A percentile compares a stretch with the other conserved stretches of the same genome.
Conservation (phyloP, 64 coral and sea anemone genomes). For the Porites lutea region DNA sequence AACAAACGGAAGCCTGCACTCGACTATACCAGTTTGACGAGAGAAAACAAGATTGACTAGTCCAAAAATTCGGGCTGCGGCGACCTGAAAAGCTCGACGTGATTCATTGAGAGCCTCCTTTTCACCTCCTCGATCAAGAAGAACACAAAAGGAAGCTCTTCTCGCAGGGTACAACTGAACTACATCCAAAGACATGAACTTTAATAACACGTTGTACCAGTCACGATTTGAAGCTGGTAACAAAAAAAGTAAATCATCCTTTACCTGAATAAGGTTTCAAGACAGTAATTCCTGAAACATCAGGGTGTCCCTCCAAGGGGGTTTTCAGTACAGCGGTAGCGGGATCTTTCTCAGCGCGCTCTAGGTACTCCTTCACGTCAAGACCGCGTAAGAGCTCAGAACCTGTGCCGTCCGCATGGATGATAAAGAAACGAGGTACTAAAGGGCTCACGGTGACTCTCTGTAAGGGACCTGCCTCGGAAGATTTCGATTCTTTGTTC, state of each 20-base stretch:
- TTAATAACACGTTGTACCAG: too few relatives aligned
- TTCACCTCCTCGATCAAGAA: too few relatives aligned
- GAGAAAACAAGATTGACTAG: too few relatives aligned
- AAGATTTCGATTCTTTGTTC: background rate
- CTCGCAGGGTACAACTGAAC: too few relatives aligned
- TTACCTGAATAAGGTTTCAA: slow-evolving; percentile 87
- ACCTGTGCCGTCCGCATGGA: slow-evolving; percentile 92
- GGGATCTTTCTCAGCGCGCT: slow-evolving; percentile 76
- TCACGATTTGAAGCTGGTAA: too few relatives aligned
- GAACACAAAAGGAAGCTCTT: too few relatives aligned
- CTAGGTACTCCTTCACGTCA: slow-evolving; percentile 82
- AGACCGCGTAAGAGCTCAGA: slow-evolving; percentile 84
- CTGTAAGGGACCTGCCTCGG: slow-evolving; percentile 2
- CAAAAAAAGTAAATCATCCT: background rate
- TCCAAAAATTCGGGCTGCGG: too few relatives aligned
- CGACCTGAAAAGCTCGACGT: too few relatives aligned
- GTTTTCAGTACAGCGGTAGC: slow-evolving; percentile 83
- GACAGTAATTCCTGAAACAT: slow-evolving; percentile 83
- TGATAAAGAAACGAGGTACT: slow-evolving; percentile 89
- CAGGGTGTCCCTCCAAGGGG: slow-evolving; percentile 81
- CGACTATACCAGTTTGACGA: too few relatives aligned
- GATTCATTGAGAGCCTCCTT: too few relatives aligned
- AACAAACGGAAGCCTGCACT: too few relatives aligned
- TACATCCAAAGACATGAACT: too few relatives aligned
- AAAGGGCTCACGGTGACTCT: slow-evolving; percentile 42